Base-by-base conservation (phyloP, 2,888 invertebrate species). In the Heliconius hortense region DNA sequence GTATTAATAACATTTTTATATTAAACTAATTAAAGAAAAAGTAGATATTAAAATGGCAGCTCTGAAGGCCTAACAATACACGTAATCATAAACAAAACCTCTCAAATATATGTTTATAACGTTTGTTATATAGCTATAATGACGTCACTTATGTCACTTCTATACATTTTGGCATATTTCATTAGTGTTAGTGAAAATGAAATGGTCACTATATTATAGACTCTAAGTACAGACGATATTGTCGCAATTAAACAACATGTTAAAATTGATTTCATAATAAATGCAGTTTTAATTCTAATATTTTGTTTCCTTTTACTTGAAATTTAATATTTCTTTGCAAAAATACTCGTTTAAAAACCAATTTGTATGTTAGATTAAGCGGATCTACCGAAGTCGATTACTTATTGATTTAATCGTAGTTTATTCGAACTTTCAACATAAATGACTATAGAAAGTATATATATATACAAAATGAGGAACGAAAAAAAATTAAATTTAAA, bases 221-320 rank as follows among this genome's bases (percentile, higher is more conserved):
- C 66, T 43, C 31, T 48, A 69, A 56, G n/a, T n/a, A 56, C n/a
- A 21, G 13, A 31, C n/a, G 53, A 56, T 69, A 31, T 31, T 69
- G 28, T 53, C 53, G n/a, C 28, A 69, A 31, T 56, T 31, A n/a
- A 60, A 63, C 26, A 28, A 39, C 35, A 66, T 31, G 39, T 31
- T 66, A 67, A 59, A 66, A 59, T 56, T 69, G 56, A 75, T 76
- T 74, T 71, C 67, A 68, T 62, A 78, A 77, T 77, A 78, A 78
- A 78, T 71, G 48, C 75, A 31, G 60, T 75, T 74, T 72, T 74
- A 31, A 53, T 64, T 73, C 31, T 26, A 60, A n/a, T 26, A 21
- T 24, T 63, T 67, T 68, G 35, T 69, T 59, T 21, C n/a, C 59
- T 76, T 62, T 53, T 53, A 53, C 8, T 21, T 21, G 53, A 53